Evolutionary conservation across 2,797 vertebrate genomes (phyloP).

Genomic region (Luscinia megarhynchos): DNA sequence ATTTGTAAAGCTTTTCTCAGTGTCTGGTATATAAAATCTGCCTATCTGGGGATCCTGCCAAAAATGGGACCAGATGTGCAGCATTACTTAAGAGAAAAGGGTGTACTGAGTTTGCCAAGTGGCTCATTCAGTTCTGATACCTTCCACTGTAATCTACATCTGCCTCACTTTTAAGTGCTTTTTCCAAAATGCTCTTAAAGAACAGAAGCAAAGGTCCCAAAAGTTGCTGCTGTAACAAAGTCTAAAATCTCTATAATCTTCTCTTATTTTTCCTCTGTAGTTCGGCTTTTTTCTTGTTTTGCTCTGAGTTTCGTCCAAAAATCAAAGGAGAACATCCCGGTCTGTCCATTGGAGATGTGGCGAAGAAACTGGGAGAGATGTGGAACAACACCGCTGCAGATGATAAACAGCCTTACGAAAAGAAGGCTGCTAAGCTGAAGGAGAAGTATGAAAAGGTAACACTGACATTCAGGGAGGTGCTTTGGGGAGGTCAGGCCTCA

Average conservation of each 20-base stretch:
- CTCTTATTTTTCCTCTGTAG: conserved; percentile 68
- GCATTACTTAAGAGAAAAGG: neutral
- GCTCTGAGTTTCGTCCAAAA: conserved; percentile 93
- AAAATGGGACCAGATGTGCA: neutral
- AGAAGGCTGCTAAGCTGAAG: conserved; percentile 95
- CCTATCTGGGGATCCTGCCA: neutral
- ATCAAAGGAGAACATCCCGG: conserved; percentile 91
- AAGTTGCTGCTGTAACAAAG: neutral
- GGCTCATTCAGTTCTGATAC: neutral
- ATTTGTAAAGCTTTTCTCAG: neutral
- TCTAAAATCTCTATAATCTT: neutral
- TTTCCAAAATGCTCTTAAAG: neutral
- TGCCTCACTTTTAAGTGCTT: neutral
- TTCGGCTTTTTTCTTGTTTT: conserved; percentile 98
- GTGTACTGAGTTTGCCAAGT: neutral
- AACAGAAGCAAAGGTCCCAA: neutral
- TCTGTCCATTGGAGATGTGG: conserved; percentile 91
- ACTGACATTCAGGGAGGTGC: neutral
- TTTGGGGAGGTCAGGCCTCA: neutral
- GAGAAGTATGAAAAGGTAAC: conserved; percentile 97
- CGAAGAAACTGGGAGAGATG: conserved; percentile 96
- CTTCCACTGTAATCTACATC: neutral
- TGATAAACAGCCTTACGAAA: conserved; percentile 94
- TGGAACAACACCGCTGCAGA: conserved; percentile 93
- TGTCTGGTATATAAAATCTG: neutral